A percentile compares a stretch with the other conserved stretches of the same genome.
Evolutionary conservation across 2,888 invertebrate species (phyloP).

Genomic region (Ashinkailepas kermadecensis): DNA sequence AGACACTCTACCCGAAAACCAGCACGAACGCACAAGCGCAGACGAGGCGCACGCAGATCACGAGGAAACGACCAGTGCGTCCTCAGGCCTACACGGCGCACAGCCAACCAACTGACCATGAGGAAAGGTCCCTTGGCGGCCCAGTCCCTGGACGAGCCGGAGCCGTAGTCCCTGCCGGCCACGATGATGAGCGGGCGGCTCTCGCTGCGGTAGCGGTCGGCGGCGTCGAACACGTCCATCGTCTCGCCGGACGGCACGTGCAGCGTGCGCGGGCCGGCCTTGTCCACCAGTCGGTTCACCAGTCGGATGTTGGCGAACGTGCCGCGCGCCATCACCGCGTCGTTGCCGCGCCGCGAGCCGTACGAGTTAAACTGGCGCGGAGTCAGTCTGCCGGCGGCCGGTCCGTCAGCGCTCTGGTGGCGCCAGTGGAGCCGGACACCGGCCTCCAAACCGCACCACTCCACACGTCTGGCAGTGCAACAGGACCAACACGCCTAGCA

Average conservation of each 20-base stretch:
- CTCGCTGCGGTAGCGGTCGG: slow-evolving; percentile 72
- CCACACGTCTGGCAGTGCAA: no score
- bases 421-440: no score
- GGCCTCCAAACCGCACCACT: no score
- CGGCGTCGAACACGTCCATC: slow-evolving; percentile 93
- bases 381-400: slow-evolving; percentile 54
- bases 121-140: slow-evolving; percentile 96
- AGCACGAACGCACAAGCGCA: no score
- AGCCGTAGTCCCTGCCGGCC: slow-evolving; percentile 96
- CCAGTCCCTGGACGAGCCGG: slow-evolving; percentile 97
- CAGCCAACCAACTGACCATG: slow-evolving; percentile 52
- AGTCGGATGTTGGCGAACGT: slow-evolving; percentile 97
- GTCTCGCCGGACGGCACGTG: slow-evolving; percentile 78
- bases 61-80: no score
- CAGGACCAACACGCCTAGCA: no score
- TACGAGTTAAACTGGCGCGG: slow-evolving; percentile 97
- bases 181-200: slow-evolving; percentile 70
- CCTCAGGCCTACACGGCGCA: not conserved
- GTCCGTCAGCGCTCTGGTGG: no score
- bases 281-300: slow-evolving; percentile 75
- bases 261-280: slow-evolving; percentile 74
- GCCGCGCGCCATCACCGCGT: slow-evolving; percentile 93
- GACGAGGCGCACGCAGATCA: no score
- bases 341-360: slow-evolving; percentile 93
- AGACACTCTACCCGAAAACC: not conserved